Base-by-base conservation (phyloP, 1,140 invertebrate genomes). In the Drosophila nannoptera region DNA sequence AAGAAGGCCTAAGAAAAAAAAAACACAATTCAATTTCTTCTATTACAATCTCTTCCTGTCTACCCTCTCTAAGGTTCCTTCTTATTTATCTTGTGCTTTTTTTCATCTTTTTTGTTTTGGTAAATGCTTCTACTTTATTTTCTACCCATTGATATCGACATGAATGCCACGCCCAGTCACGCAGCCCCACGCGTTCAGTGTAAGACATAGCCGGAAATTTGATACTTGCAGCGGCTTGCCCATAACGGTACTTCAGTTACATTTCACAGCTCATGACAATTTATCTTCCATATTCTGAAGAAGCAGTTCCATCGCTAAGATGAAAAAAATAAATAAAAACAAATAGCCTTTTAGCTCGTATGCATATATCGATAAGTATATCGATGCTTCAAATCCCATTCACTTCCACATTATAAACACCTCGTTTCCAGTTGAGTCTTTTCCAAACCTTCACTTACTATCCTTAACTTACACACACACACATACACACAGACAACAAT, bases 21-120 rank as follows among this genome's bases (percentile, higher is more conserved):
- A 71, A 64, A 84, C 69, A 83, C 80, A 80, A 83, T 84, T 83
- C 81, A 84, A 86, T 83, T 83, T 83, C 69, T 86, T 83, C 78
- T 83, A 78, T 78, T 73, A 78, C 78, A 83, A 78, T 73, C 69
- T 78, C 68, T 75, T 76, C 49, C 73, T 76, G 75, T 58, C 80
- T 76, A 73, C 62, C 45, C 53, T 31, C 35, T 43, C 35, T 59
- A 58, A 65, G 42, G 40, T 59, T 69, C 45, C 35, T 56, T 42
- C 38, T 33, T 22, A 22, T 22, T 22, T 22, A 22, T 22, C 22
- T 22, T 22, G 22, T 22, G 22, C 22, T 54, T 69, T 50, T 43
- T 45, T 46, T 46, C 14, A 36, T 9, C 14, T 46, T 35, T 14
- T 40, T 32, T 52, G 58, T 65, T 65, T 54, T 29, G n/a, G 7